Base-by-base conservation (phyloP, 1,140 invertebrate genomes). In the Stegodyphus dumicola region DNA sequence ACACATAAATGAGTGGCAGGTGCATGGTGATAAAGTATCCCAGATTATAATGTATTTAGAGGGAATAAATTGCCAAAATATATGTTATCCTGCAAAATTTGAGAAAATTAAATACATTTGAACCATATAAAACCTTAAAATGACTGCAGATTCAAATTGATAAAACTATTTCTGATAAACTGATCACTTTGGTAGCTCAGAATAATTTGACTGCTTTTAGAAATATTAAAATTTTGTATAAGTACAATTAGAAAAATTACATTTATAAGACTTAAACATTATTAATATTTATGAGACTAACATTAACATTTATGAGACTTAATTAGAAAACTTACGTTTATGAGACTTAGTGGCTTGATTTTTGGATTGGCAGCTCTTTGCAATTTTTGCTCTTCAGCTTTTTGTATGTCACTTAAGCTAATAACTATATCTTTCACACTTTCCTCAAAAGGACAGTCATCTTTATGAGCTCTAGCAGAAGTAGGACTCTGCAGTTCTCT, bases 271-370 rank as follows among this genome's bases (percentile, higher is more conserved):
- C 90, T 88, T 10, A 95, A 49, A 6, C 49, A 10, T 73, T 11
- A 73, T 48, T 7, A 73, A 11, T 51, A 11, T 51, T 10, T 7
- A 10, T 7, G 17, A 13, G 10, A 73, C 7, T 9, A 33, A 6
- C 17, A 73, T 49, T 17, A 15, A 67, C 17, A n/a, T 17, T 10
- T 6, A 67, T 15, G 17, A 17, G 7, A 18, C 17, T 18, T 18
- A n/a, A n/a, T n/a, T n/a, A n/a, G 33, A 33, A n/a, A 67, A 83
- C 79, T 88, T 89, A 93, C 92, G 91, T 93, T 94, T 65, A 94
- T 94, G 52, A 94, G 90, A 84, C 90, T 88, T 10, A 95, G 90
- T 49, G 93, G 92, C 90, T 94, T 94, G 6, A 92, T 92, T 90
- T 91, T 92, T 76, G 93, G 92, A 89, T 93, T 93, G 1, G 91